Conservation (phyloP, 2,888 invertebrate species). For the Melipona bicolor region DNA sequence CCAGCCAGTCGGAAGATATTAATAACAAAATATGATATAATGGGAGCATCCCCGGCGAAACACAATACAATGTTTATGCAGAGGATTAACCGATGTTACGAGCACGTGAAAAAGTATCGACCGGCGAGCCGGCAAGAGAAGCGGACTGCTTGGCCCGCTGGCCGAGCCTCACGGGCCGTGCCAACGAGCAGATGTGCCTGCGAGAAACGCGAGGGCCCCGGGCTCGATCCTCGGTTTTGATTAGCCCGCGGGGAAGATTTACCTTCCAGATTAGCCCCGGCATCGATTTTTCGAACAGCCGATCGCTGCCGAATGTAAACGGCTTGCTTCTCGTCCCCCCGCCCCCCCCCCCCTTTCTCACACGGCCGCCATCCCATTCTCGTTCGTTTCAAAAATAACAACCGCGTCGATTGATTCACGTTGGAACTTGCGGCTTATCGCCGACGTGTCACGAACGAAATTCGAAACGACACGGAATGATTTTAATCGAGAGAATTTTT, state of each 20-base stretch:
- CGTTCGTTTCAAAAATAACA: conserved; percentile 4
- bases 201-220: conserved; percentile 68
- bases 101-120: conserved; percentile 73
- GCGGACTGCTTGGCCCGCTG: conserved; percentile 55
- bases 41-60: conserved; percentile 81
- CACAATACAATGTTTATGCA: conserved; percentile 84
- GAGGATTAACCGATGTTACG: conserved; percentile 81
- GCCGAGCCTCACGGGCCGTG: conserved; percentile 4
- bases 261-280: conserved; percentile 77
- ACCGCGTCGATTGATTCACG: background rate
- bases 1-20: conserved; percentile 84
- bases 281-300: conserved; percentile 64
- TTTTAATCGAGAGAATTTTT: background rate
- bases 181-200: conserved; percentile 75
- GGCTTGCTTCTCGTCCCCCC: background rate
- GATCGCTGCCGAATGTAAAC: background rate
- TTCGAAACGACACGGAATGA: background rate
- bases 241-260: conserved; percentile 78
- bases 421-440: background rate
- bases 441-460: too few species aligned
- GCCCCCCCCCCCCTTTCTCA: background rate
- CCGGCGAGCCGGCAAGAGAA: conserved; percentile 26
- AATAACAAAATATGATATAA: conserved; percentile 84
- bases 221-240: conserved; percentile 75
- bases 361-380: background rate